phyloP scores from a whole-genome alignment of 2,888 invertebrate species.

The Drosophila prostipennis region DNA sequence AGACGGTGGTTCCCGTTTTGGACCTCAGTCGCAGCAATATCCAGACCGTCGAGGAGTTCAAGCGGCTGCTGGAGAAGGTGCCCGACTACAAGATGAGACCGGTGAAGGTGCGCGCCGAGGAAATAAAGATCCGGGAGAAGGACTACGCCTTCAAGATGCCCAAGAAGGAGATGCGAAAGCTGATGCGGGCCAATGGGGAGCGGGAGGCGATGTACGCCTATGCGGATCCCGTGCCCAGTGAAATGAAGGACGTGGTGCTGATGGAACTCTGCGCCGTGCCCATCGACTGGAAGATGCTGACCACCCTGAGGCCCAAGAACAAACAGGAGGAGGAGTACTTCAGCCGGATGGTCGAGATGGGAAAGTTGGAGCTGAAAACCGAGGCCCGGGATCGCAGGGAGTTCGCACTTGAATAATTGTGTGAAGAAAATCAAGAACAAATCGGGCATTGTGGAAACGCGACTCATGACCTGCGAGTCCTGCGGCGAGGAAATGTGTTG shows the following conservation, averaged over 20 bases:
- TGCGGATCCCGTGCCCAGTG: constrained; percentile 91
- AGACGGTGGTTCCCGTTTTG: constrained; percentile 92
- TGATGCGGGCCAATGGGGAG: constrained; percentile 81
- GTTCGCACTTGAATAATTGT: constrained; percentile 88
- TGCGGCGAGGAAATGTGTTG: constrained; percentile 95
- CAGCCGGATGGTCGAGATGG: constrained; percentile 92
- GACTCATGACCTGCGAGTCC: constrained; percentile 90
- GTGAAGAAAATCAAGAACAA: constrained; percentile 92
- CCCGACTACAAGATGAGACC: constrained; percentile 95
- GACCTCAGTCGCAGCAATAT: constrained; percentile 93
- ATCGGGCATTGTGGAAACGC: constrained; percentile 91
- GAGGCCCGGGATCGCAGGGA: constrained; percentile 89
- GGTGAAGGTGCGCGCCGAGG: constrained; percentile 92
- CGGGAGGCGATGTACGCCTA: constrained; percentile 84
- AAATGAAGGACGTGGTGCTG: constrained; percentile 87
- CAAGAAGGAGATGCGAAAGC: constrained; percentile 88
- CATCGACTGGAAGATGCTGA: constrained; percentile 97
- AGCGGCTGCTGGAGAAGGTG: constrained; percentile 92
- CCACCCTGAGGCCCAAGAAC: constrained; percentile 92
- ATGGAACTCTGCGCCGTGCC: constrained; percentile 91
- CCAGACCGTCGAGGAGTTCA: constrained; percentile 92
- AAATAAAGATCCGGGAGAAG: constrained; percentile 90
- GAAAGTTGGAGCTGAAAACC: constrained; percentile 91
- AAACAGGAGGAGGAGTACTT: constrained; percentile 95
- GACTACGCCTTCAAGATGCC: constrained; percentile 90